These are phyloP conservation scores for Sphaeridia pumilis DNA, from an alignment of 2,888 invertebrate species.

Conservation along the genomic window DNA sequence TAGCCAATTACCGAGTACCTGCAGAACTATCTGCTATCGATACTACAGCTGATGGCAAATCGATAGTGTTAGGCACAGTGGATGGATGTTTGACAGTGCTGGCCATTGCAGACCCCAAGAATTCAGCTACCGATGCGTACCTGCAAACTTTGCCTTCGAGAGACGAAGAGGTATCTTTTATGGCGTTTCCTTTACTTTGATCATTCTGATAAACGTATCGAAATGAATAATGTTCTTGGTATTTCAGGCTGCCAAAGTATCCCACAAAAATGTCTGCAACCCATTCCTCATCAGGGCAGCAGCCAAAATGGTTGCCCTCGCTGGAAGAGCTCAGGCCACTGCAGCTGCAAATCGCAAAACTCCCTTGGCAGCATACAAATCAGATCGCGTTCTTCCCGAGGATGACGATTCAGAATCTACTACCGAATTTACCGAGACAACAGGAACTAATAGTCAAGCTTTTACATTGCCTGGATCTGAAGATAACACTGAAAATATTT, in stretches of 20 bases:
- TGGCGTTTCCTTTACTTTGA: not conserved
- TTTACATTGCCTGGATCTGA: conserved; percentile 13
- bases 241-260: conserved; percentile 25
- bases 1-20: conserved; percentile 84
- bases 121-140: conserved; percentile 53
- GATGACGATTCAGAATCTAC: conserved; percentile 3
- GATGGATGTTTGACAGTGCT: conserved; percentile 83
- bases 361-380: not conserved
- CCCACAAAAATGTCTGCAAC: conserved; percentile 10
- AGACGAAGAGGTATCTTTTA: conserved; percentile 49
- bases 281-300: conserved; percentile 32
- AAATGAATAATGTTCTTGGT: not conserved
- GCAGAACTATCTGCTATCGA: conserved; percentile 80
- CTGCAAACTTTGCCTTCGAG: conserved; percentile 57
- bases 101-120: conserved; percentile 60
- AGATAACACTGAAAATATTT: conserved; percentile 3
- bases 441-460: conserved; percentile 1
- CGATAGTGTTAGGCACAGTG: conserved; percentile 75
- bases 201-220: not conserved
- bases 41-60: conserved; percentile 69
- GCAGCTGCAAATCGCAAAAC: not conserved
- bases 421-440: conserved; percentile 11
- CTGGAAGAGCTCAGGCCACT: conserved; percentile 21
- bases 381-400: not conserved
- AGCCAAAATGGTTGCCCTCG: conserved; percentile 33